Conservation (phyloP, 1,140 invertebrate genomes). For the Trichonephila clavipes region DNA sequence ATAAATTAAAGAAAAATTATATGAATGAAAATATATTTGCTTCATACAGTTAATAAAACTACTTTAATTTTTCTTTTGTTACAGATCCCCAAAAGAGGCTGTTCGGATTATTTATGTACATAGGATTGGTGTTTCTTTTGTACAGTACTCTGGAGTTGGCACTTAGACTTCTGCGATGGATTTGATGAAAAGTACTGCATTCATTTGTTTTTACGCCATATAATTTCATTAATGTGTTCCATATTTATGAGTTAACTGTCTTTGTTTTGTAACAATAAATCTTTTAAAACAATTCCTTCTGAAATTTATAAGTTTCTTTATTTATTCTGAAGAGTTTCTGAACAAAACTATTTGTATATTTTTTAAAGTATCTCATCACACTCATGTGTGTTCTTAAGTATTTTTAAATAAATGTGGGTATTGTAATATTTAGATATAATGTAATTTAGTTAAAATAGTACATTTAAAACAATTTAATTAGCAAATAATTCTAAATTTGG, state of each 20-base stretch:
- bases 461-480: no score
- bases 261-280: neutral
- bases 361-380: no score
- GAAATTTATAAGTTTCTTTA: no score
- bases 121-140: constrained; percentile 36
- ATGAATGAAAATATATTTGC: neutral
- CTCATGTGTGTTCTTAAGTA: no score
- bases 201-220: neutral
- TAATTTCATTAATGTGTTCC: neutral
- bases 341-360: no score
- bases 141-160: constrained; percentile 48
- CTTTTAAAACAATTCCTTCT: no score
- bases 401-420: no score
- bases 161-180: constrained; percentile 46
- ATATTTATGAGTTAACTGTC: neutral
- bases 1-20: neutral
- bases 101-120: constrained; percentile 50
- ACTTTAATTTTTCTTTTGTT: constrained; percentile 11
- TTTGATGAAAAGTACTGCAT: neutral
- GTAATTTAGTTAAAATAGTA: no score
- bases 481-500: no score
- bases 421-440: no score
- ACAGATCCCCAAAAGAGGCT: constrained; percentile 64
- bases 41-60: neutral
- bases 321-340: no score